Evolutionary conservation across 2,888 invertebrate genomes (phyloP), one percentile per base, ranked within the genome.

Genomic region (Rhaphigaster nebulosa): DNA sequence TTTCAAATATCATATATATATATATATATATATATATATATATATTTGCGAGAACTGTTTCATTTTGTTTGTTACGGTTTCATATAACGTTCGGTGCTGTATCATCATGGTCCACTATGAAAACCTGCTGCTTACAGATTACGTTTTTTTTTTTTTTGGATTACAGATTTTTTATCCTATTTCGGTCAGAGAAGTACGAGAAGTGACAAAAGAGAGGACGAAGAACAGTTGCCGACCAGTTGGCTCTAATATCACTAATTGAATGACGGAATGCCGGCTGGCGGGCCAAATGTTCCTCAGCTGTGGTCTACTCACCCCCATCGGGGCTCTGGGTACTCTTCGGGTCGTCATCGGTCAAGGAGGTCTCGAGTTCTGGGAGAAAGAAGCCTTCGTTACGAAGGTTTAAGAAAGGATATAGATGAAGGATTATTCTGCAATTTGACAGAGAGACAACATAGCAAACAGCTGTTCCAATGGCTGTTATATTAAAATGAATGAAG

Each of bases 241-340:
- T 89, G 89, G 89, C 76, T 41, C 89, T 89, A 89, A 89, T 89
- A 89, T 89, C 89, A 89, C 89, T 89, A 89, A 89, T 89, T 89
- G 89, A 89, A 89, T 65, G 89, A 89, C 60, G 56, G 70, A 89
- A 89, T 89, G 89, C 89, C 89, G 89, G 89, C 89, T 89, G 89
- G n/a, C 65, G 41, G 45, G 52, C 89, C 89, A 89, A 89, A 89
- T 89, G 89, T 76, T 76, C 70, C 56, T 89, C 89, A 89, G 89
- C 89, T 89, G 89, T 89, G 80, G 41, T 80, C 41, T 80, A 26
- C 80, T 50, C 87, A 50, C 87, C 41, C 45, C 50, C 87, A 87
- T 45, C 50, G n/a, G 1, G n/a, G n/a, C n/a, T 1, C 3, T 1
- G n/a, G 60, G 1, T 2, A 12, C 60, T 60, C 60, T n/a, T n/a